These are phyloP conservation scores for Lophius piscatorius DNA, from an alignment of 2,113 vertebrate species.

Conservation along the genomic window DNA sequence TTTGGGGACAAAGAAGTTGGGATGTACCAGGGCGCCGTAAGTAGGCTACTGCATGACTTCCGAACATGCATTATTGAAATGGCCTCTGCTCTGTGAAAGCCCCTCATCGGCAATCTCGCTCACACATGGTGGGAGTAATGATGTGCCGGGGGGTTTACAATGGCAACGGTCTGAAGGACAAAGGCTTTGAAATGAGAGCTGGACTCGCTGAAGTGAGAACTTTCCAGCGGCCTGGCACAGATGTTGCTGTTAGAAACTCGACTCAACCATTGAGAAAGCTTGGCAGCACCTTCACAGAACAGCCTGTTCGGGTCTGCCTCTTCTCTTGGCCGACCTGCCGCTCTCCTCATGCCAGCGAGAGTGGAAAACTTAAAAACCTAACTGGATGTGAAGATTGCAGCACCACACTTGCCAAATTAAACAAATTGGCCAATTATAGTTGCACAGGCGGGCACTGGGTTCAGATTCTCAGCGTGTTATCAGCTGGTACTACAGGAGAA, in stretches of 20 bases:
- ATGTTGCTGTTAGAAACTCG: slow-evolving; percentile 67
- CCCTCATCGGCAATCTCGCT: background rate
- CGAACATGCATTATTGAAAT: slow-evolving; percentile 3
- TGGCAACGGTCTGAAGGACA: slow-evolving; percentile 23
- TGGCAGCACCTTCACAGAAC: slow-evolving; percentile 62
- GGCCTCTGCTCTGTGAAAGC: background rate
- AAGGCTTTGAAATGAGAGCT: slow-evolving; percentile 37
- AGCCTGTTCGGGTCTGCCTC: slow-evolving; percentile 55
- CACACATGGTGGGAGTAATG: background rate
- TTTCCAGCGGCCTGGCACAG: slow-evolving; percentile 53
- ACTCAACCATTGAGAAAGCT: slow-evolving; percentile 47
- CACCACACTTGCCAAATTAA: slow-evolving; percentile 16
- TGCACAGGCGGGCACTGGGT: slow-evolving; percentile 10
- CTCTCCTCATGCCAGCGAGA: slow-evolving; percentile 39
- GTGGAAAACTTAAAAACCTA: slow-evolving; percentile 34
- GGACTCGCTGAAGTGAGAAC: slow-evolving; percentile 49
- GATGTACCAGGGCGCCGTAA: slow-evolving; percentile 98
- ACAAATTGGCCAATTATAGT: slow-evolving; percentile 11
- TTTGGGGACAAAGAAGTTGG: slow-evolving; percentile 98
- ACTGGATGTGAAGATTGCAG: slow-evolving; percentile 40
- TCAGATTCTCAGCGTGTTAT: slow-evolving; percentile 10
- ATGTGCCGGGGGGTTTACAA: slow-evolving; percentile 12
- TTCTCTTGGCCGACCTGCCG: slow-evolving; percentile 37
- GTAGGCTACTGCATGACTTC: slow-evolving; percentile 58
- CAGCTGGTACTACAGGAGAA: slow-evolving; percentile 2